phyloP scores from a whole-genome alignment of 2,113 vertebrate species.

The Opisthocomus hoazin region DNA sequence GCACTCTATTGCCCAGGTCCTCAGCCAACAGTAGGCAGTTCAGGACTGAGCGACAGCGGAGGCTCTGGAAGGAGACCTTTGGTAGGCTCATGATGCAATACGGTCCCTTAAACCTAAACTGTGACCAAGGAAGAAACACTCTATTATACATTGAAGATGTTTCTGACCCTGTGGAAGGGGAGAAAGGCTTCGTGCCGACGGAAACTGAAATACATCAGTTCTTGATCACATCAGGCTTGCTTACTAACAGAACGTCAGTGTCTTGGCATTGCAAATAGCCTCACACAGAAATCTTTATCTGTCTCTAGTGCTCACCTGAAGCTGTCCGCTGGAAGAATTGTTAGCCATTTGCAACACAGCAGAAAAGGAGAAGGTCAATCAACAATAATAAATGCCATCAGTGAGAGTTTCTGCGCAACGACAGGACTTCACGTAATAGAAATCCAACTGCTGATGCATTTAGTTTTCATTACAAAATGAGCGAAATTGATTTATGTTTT shows the following conservation, averaged over 20 bases:
- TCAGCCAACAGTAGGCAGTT: neutral
- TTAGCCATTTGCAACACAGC: neutral
- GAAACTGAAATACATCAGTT: neutral
- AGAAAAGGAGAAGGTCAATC: neutral
- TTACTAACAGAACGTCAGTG: neutral
- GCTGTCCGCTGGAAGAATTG: neutral
- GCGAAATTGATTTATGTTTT: neutral
- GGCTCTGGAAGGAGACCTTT: neutral
- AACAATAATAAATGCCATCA: neutral
- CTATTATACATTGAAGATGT: neutral
- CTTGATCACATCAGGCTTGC: neutral
- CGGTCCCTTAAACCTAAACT: neutral
- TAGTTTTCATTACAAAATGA: neutral
- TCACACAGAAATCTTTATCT: neutral
- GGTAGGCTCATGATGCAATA: neutral
- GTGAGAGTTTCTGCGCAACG: neutral
- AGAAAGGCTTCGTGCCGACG: neutral
- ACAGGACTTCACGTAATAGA: neutral
- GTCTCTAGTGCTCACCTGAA: neutral
- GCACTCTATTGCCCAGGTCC: neutral
- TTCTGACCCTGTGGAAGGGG: neutral
- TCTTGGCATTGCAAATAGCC: neutral
- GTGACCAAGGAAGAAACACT: neutral
- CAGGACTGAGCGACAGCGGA: neutral
- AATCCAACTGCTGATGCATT: neutral